Base-by-base conservation (phyloP, 1,140 invertebrate genomes). In the Cardiocondyla obscurior region DNA sequence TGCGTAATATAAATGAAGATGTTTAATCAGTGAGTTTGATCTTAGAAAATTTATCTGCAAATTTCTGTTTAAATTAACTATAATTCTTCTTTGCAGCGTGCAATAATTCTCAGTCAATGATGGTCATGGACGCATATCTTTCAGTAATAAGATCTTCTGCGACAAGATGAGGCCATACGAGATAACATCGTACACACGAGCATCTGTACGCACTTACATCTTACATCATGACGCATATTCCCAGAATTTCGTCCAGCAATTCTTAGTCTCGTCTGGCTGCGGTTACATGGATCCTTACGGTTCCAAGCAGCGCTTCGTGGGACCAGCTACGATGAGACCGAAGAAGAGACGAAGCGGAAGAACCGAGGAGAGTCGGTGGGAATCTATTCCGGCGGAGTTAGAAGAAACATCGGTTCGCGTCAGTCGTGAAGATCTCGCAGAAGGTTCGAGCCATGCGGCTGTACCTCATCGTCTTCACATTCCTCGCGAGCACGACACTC, bases 141-240 rank as follows among this genome's bases (percentile, higher is more conserved):
- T 79, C 57, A 39, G 81, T 88, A 88, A 88, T 33, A n/a, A 73
- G 74, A 88, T 88, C 81, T 57, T 49, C 19, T 28, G 16, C 39
- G 58, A 60, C 69, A 70, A 82, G 84, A 82, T 8, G 39, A 82
- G 44, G 76, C 65, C 46, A 83, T 74, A 58, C 3, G 62, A 85
- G 85, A 88, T 88, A 87, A 73, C 76, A 28, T 65, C 62, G 81
- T 49, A 76, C 51, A 79, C 55, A 73, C 36, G 76, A 65, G 44
- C 57, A 30, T 85, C 44, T 53, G 33, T 33, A 89, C 82, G 53
- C 69, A 88, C 36, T 85, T 79, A 85, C 19, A 79, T 88, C 36
- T 85, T 79, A 85, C 19, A 79, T 88, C 58, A 81, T 44, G 19
- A 82, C 82, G 82, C 70, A 83, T 55, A 83, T 72, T 88, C 84